A percentile compares a stretch with the other conserved stretches of the same genome.
Conservation (phyloP, 2,113 vertebrate species). For the Rissa tridactyla region DNA sequence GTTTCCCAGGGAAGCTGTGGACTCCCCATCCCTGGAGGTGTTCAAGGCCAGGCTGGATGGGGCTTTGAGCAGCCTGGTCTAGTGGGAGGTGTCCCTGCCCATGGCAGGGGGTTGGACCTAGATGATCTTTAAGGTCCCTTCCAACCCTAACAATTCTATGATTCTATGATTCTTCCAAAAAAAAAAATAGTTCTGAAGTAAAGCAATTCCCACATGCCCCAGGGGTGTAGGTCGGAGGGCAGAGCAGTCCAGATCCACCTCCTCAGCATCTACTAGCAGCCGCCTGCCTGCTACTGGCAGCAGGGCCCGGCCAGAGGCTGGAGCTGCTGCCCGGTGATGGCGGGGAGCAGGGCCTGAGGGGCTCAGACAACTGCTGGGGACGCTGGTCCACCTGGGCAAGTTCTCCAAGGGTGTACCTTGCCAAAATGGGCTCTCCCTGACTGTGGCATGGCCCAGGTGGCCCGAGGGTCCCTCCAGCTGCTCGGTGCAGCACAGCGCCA, state of each 20-base stretch:
- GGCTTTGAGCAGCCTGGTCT: not conserved
- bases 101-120: not conserved
- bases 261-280: not conserved
- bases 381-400: not conserved
- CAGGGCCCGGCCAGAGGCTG: not conserved
- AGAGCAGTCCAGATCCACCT: not conserved
- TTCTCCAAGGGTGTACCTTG: not conserved
- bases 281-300: fast-evolving
- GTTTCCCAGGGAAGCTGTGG: not conserved
- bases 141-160: not conserved
- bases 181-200: not conserved
- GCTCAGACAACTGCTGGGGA: too few relatives aligned
- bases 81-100: not conserved
- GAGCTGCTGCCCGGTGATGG: not conserved
- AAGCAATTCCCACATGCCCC: too few relatives aligned
- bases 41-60: not conserved
- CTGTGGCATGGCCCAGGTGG: not conserved
- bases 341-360: not conserved
- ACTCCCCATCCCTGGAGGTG: not conserved
- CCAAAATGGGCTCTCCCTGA: not conserved
- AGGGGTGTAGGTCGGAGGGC: too few relatives aligned
- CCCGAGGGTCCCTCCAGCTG: too few relatives aligned
- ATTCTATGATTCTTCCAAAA: not conserved
- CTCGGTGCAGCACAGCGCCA: not conserved
- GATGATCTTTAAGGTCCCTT: not conserved